A percentile compares a stretch with the other conserved stretches of the same genome.
phyloP scores from a whole-genome alignment of 2,797 vertebrate genomes.

The Acrossocheilus fasciatus region DNA sequence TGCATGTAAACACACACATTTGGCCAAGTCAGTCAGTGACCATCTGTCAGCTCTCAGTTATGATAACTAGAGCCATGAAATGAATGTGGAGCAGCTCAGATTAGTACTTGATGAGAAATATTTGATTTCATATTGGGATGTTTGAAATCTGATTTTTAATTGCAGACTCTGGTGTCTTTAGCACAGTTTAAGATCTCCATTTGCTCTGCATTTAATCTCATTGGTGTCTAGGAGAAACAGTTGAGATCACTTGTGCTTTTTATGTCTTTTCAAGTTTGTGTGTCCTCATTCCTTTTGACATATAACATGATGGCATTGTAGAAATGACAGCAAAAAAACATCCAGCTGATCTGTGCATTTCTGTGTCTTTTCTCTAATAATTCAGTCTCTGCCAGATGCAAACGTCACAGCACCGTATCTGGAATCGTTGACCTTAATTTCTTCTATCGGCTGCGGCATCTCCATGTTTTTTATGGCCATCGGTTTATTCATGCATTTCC shows the following conservation, averaged over 20 bases:
- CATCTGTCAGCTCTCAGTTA: too few relatives aligned
- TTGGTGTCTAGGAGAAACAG: too few relatives aligned
- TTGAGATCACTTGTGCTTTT: background rate
- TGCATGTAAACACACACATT: too few relatives aligned
- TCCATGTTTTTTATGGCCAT: slow-evolving; percentile 67
- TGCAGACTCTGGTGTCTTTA: too few relatives aligned
- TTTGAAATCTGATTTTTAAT: too few relatives aligned
- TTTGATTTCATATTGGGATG: too few relatives aligned
- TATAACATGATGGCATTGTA: background rate
- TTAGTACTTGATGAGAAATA: too few relatives aligned
- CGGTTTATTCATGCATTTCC: slow-evolving; percentile 66
- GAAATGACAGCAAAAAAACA: too few relatives aligned
- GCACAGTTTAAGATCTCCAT: too few relatives aligned
- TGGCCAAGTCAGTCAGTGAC: too few relatives aligned
- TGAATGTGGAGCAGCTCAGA: background rate
- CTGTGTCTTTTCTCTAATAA: background rate
- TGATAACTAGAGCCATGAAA: background rate
- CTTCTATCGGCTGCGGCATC: slow-evolving; percentile 68
- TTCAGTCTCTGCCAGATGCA: background rate
- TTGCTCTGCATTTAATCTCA: too few relatives aligned
- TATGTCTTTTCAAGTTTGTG: background rate
- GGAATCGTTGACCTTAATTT: slow-evolving; percentile 65
- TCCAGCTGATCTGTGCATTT: background rate
- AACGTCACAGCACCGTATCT: slow-evolving; percentile 45
- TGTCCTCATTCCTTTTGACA: background rate